Evolutionary conservation across 2,797 vertebrate species (phyloP).

Genomic region (Myotis daubentonii): DNA sequence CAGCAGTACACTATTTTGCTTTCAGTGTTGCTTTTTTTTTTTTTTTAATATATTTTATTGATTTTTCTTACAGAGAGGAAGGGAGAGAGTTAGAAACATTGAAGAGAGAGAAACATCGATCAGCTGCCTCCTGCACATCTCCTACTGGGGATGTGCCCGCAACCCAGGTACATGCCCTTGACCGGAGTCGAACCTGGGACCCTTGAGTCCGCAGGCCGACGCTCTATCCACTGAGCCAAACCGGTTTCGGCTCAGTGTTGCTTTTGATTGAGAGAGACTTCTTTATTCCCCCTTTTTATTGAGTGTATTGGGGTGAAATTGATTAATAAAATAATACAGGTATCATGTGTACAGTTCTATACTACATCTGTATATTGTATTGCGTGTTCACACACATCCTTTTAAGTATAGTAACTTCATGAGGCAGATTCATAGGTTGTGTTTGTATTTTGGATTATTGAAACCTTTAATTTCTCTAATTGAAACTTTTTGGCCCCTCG

Average conservation of each 20-base stretch:
- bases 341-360: background rate
- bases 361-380: background rate
- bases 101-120: no score
- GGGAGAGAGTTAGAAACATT: no score
- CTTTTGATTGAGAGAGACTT: background rate
- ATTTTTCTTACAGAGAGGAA: no score
- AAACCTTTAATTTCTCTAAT: constrained; percentile 31
- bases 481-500: background rate
- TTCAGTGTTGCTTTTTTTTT: background rate
- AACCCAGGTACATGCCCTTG: no score
- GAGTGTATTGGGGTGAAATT: background rate
- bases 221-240: no score
- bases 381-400: background rate
- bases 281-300: background rate
- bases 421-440: background rate
- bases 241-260: no score
- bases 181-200: no score
- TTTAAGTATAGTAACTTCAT: background rate
- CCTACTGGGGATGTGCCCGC: no score
- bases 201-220: no score
- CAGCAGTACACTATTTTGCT: background rate
- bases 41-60: no score
- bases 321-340: background rate
- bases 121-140: no score
- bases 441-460: constrained; percentile 30